Evolutionary conservation across 2,888 invertebrate species (phyloP).

Genomic region (Eupithecia centaureata): DNA sequence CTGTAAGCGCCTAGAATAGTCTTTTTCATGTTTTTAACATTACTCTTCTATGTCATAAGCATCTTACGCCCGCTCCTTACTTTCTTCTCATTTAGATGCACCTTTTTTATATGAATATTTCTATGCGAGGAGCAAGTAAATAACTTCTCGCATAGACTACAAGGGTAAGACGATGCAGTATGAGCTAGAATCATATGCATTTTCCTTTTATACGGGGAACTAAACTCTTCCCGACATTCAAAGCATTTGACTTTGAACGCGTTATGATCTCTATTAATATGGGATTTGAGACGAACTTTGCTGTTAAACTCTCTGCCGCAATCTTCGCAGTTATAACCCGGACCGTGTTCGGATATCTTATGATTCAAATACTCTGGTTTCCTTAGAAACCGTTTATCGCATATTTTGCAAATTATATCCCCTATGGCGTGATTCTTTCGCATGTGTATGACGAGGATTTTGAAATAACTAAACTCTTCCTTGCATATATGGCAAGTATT

Average conservation of each 20-base stretch:
- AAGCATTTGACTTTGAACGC: slow-evolving; percentile 51
- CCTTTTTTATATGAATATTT: slow-evolving; percentile 55
- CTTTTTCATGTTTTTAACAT: slow-evolving; percentile 49
- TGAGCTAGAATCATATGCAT: slow-evolving; percentile 54
- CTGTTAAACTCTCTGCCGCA: slow-evolving; percentile 51
- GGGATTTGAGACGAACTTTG: slow-evolving; percentile 35
- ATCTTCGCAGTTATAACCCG: slow-evolving; percentile 48
- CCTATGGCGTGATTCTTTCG: slow-evolving; percentile 30
- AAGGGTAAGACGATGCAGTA: slow-evolving; percentile 47
- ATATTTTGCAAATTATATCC: slow-evolving; percentile 34
- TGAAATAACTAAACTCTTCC: slow-evolving; percentile 35
- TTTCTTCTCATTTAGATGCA: slow-evolving; percentile 60
- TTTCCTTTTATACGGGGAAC: slow-evolving; percentile 50
- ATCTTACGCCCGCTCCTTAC: slow-evolving; percentile 47
- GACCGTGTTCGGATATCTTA: slow-evolving; percentile 31
- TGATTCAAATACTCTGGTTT: slow-evolving; percentile 11
- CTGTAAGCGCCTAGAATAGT: too few species aligned
- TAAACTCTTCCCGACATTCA: slow-evolving; percentile 53
- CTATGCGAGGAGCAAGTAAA: slow-evolving; percentile 55
- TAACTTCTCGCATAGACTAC: slow-evolving; percentile 55
- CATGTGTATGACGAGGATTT: slow-evolving; percentile 32
- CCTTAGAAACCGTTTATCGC: slow-evolving; percentile 27
- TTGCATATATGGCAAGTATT: slow-evolving; percentile 31
- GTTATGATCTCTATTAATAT: slow-evolving; percentile 52
- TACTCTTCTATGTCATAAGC: slow-evolving; percentile 73